Percentiles rank a stretch among this genome's conserved stretches.
Evolutionary conservation across 1,140 invertebrate species (phyloP).

Genomic region (Drosophila pseudoananassae): DNA sequence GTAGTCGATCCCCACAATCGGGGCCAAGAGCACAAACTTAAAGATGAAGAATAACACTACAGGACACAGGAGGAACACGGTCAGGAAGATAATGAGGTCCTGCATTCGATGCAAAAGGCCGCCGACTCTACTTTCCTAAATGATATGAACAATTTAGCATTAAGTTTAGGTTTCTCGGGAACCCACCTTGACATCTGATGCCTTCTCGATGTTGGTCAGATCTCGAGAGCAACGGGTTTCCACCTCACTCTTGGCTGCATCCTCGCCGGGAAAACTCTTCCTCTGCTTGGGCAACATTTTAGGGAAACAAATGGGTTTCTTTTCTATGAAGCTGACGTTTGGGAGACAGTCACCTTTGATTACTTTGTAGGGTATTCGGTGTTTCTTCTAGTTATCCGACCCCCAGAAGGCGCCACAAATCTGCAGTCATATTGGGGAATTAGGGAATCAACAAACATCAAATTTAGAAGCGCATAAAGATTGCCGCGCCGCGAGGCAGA

Average conservation of each 20-base stretch:
- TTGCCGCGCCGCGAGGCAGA: slow-evolving; percentile 33
- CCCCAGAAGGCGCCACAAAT: slow-evolving; percentile 3
- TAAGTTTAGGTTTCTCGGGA: background rate
- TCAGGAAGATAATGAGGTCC: slow-evolving; percentile 17
- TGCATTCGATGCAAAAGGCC: slow-evolving; percentile 5
- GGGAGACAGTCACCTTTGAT: background rate
- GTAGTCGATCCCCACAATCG: background rate
- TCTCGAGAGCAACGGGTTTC: slow-evolving; percentile 4
- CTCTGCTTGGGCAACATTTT: slow-evolving; percentile 28
- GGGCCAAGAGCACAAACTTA: slow-evolving; percentile 16
- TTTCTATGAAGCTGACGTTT: background rate
- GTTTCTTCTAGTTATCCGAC: background rate
- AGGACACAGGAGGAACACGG: slow-evolving; percentile 18
- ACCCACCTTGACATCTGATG: slow-evolving; percentile 5
- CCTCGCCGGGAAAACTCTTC: background rate
- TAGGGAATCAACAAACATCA: slow-evolving; percentile 44
- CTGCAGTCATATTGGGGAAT: slow-evolving; percentile 11
- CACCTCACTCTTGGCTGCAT: background rate
- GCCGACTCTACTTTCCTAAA: slow-evolving; percentile 5
- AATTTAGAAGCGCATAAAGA: slow-evolving; percentile 41
- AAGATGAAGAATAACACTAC: slow-evolving; percentile 20
- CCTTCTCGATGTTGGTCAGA: slow-evolving; percentile 21
- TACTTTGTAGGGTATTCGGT: background rate
- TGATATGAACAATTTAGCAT: background rate
- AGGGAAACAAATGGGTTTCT: background rate